Evolutionary conservation across 1,140 invertebrate species (phyloP), one percentile per base, ranked within the genome.

Genomic region (Asobara japonica): DNA sequence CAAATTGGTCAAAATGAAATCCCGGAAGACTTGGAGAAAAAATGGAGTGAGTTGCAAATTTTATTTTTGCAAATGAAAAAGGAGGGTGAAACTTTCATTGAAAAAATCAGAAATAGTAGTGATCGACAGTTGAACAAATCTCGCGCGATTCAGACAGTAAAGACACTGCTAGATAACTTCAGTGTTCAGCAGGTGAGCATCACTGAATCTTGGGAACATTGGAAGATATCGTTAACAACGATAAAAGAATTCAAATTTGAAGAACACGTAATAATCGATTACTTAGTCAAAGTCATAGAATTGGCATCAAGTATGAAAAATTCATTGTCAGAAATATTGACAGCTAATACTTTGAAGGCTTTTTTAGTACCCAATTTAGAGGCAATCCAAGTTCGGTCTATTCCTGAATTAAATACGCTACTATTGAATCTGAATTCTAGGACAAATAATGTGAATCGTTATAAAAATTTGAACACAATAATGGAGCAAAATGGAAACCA

Each of bases 301-400:
- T 93, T 90, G 89, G 91, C 93, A 75, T 90, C 91, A n/a, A 92
- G 92, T 84, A 89, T 94, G 77, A 91, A 93, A 78, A 89, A 90
- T 65, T 91, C 93, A 74, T 85, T 95, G 69, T 96, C 95, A 89
- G 94, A 94, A 13, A 89, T 94, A 18, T 90, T 96, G 69, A 92
- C 90, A 45, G 90, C 90, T 30, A 88, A 90, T 68, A 89, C 91
- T 0, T 88, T 88, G 36, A 89, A 90, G 72, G 87, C 91, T 29
- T 86, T 88, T 65, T 89, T 89, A 48, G 89, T 92, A 76, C 83
- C 90, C 7, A 88, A 91, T 79, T 85, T 95, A 31, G 88, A 92
- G 76, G 84, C 87, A 51, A 91, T 93, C 81, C 84, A 91, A 45
- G 81, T 87, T 20, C 86, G 88, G 16, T 90, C 93, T 76, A 77